Evolutionary conservation across 2,888 invertebrate genomes (phyloP), one percentile per base, ranked within the genome.

Genomic region (Tipula confusa): DNA sequence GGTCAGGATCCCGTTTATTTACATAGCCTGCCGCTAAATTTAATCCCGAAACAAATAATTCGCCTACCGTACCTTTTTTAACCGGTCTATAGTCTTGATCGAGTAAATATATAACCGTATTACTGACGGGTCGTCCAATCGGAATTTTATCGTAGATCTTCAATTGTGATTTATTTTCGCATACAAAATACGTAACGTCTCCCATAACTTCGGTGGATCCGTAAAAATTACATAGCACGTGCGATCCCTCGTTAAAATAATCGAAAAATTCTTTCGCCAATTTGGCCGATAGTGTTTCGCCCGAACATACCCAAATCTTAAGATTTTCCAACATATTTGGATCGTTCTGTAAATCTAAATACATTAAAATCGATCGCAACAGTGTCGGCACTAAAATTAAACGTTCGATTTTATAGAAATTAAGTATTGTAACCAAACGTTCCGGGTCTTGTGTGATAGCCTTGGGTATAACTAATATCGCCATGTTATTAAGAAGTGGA

Each of bases 151-250:
- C 92, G 84, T 92, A 90, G 84, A 91, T 88, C 84, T 92, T 91
- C 84, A 95, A 86, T 85, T 95, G 93, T 3, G 91, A 91, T 13
- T 90, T 87, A 83, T 90, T 92, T 84, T 92, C 92, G 86, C 96
- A 90, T 0, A 94, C 91, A 86, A 94, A 93, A 87, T 93, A 96
- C 0, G 96, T 96, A 1, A 97, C 96, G 87, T 97, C 97, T 0
- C 96, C 97, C 94, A 97, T 96, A 0, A 96, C 93, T 88, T 97
- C 97, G 0, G 97, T 97, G 85, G 96, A 96, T 0, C 97, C 97
- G 87, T 97, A 97, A 87, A 97, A 96, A 88, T 97, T 97, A 83
- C 95, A 96, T 64, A 97, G 89, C 15, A 91, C 91, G 85, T 94
- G 93, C 0, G 90, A 89, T 9, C 92, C 91, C 84, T 91, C 91